Evolutionary conservation across 2,888 invertebrate genomes (phyloP).

Genomic region (Heterodera filipjevi): DNA sequence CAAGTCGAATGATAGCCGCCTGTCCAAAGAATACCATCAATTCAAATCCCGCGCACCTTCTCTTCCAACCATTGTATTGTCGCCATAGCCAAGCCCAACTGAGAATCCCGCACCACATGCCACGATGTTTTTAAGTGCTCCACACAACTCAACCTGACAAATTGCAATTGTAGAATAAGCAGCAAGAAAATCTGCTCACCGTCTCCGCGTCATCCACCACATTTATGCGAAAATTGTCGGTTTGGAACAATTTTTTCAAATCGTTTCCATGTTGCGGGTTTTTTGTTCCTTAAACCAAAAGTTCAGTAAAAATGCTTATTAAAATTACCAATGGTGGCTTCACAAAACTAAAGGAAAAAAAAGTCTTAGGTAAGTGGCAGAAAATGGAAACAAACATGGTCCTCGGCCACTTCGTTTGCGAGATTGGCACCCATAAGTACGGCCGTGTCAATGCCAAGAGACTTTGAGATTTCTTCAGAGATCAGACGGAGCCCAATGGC

Average conservation of each 20-base stretch:
- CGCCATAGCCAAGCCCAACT: slow-evolving; percentile 90
- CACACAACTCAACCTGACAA: not conserved
- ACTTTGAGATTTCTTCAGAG: slow-evolving; percentile 86
- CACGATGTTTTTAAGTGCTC: slow-evolving; percentile 82
- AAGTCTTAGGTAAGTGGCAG: not conserved
- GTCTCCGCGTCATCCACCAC: slow-evolving; percentile 94
- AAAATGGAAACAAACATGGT: slow-evolving; percentile 71
- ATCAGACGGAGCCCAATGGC: slow-evolving; percentile 79
- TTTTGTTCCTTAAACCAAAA: slow-evolving; percentile 13
- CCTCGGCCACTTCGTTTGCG: slow-evolving; percentile 88
- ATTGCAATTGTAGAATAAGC: too few species aligned
- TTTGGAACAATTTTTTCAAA: slow-evolving; percentile 87
- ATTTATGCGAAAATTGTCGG: slow-evolving; percentile 90
- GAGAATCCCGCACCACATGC: slow-evolving; percentile 97
- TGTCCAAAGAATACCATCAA: not conserved
- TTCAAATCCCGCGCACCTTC: not conserved
- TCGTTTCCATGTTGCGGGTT: slow-evolving; percentile 12
- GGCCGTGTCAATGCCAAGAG: slow-evolving; percentile 85
- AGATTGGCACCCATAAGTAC: slow-evolving; percentile 83
- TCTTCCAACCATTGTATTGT: slow-evolving; percentile 82
- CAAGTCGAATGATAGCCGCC: slow-evolving; percentile 93
- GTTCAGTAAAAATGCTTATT: not conserved
- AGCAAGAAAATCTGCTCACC: slow-evolving; percentile 96
- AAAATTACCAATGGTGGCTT: slow-evolving; percentile 85
- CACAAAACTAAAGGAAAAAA: slow-evolving; percentile 76